Evolutionary conservation across 37 sponge, comb jelly and placozoan species (phyloP), one percentile per base, ranked within the genome.

Genomic region (Spongilla lacustris): DNA sequence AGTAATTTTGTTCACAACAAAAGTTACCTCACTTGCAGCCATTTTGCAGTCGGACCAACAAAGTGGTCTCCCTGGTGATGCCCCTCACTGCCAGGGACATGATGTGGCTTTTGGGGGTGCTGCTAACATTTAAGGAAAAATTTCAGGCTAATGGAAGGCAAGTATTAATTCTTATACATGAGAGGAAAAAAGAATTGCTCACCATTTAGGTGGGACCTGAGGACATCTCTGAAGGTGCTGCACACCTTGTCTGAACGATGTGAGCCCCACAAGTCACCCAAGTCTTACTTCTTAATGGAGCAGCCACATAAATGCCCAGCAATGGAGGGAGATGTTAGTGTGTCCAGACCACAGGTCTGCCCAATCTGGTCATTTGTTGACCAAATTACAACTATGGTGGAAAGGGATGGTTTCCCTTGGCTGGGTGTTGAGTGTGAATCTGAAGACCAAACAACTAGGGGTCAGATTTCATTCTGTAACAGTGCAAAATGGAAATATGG

Each of bases 51-150:
- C n/a, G 22, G 0, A 21, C n/a, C 2, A 84, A 84, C 38, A 73
- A 74, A 75, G 36, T 84, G 21, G 36, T 58, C 22, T 31, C 32
- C 23, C 50, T 86, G 69, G 14, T 69, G 36, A 78, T 30, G n/a
- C 48, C 14, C 11, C 71, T 50, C 24, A 2, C 31, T 25, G 70
- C 79, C 14, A 31, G 29, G 37, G 87, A 86, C 33, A 66, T 38
- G 26, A 70, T 58, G 5, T 86, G 80, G 87, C 32, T 86, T 19
- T 0, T 28, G 35, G 69, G 69, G 50, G 80, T 38, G 31, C 79
- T 49, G 69, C 33, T 78, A 0, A 35, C 50, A 5, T 76, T 36
- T 37, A 27, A 76, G 38, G 33, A 76, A 23, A 76, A 41, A 33
- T 72, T 33, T 72, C 31, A 33, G 58, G 58, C 58, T 14, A 58